Conservation (phyloP, 2,888 invertebrate genomes). For the Dolomedes plantarius region DNA sequence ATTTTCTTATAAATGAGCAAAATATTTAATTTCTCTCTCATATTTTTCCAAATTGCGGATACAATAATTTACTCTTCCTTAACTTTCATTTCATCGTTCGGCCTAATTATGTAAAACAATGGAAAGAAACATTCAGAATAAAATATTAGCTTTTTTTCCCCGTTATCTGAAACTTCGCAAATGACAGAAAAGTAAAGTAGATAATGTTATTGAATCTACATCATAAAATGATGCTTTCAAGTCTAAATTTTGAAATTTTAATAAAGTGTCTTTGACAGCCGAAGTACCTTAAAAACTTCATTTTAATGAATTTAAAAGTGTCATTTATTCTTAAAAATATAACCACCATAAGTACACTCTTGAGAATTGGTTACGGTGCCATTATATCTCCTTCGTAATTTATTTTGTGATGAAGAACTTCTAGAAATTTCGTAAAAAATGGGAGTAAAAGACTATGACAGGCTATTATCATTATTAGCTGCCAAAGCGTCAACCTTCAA, state of each 20-base stretch:
- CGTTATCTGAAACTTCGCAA: too few relatives aligned
- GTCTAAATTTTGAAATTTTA: background rate
- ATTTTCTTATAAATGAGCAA: too few relatives aligned
- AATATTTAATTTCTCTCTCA: too few relatives aligned
- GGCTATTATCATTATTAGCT: background rate
- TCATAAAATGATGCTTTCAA: too few relatives aligned
- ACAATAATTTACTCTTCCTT: too few relatives aligned
- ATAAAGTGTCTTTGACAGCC: background rate
- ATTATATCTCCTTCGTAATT: conserved; percentile 31
- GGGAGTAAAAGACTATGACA: background rate
- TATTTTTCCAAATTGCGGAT: too few relatives aligned
- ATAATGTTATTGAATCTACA: too few relatives aligned
- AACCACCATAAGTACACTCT: conserved; percentile 13
- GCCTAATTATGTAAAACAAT: too few relatives aligned
- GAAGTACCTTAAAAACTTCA: background rate
- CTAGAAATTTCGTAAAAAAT: conserved; percentile 2
- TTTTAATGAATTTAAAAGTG: conserved; percentile 30
- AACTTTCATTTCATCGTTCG: too few relatives aligned
- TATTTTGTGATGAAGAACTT: conserved; percentile 17
- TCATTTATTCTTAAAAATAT: background rate
- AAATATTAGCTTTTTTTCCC: too few relatives aligned
- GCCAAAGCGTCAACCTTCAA: background rate
- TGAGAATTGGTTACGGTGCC: background rate
- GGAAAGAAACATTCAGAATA: too few relatives aligned
- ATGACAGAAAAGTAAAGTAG: too few relatives aligned